phyloP scores from a whole-genome alignment of 2,113 vertebrate species.

The Plecotus auritus region DNA sequence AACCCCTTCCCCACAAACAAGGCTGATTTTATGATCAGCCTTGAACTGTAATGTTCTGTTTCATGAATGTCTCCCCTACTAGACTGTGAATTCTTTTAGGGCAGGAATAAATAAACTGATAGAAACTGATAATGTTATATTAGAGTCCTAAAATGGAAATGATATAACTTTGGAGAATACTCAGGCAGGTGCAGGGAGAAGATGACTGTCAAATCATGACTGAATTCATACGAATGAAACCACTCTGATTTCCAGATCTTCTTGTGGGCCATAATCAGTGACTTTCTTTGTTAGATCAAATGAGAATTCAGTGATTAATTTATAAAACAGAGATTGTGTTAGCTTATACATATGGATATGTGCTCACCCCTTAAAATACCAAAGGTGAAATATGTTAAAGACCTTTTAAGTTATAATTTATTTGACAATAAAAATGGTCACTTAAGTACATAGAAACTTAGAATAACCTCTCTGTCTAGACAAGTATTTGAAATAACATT shows the following conservation, averaged over 20 bases:
- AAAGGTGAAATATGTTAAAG: neutral
- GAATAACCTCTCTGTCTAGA: slow-evolving; percentile 84
- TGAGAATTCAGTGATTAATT: slow-evolving; percentile 6
- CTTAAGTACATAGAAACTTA: slow-evolving; percentile 84
- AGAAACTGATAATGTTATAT: neutral
- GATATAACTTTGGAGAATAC: neutral
- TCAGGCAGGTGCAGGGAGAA: neutral
- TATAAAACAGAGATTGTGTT: neutral
- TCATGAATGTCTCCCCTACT: too few species aligned
- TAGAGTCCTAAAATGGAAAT: neutral
- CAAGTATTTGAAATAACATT: slow-evolving; percentile 89
- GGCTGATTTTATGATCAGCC: neutral
- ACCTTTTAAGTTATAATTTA: neutral
- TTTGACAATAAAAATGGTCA: slow-evolving; percentile 49
- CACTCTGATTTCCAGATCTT: neutral
- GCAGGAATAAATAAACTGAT: neutral
- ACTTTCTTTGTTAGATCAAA: neutral
- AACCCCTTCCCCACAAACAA: neutral
- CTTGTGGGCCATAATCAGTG: neutral
- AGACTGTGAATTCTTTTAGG: neutral
- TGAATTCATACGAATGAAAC: neutral
- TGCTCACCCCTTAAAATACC: neutral
- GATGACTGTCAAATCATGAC: neutral
- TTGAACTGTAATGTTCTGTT: too few species aligned
- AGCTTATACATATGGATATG: neutral